These are phyloP conservation scores for Agrotis segetum DNA, from an alignment of 2,888 invertebrate genomes.

Conservation along the genomic window DNA sequence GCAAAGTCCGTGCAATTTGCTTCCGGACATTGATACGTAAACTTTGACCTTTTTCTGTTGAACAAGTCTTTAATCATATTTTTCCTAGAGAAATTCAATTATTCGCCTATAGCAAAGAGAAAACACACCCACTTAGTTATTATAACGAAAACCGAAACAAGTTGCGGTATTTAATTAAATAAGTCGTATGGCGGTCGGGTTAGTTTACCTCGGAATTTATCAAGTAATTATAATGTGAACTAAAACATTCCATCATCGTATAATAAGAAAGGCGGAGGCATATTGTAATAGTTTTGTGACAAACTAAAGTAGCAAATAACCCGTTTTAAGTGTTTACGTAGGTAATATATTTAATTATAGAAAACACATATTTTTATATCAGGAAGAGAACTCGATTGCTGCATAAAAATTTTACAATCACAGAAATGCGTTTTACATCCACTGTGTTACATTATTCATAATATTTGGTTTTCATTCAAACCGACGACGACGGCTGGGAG, in stretches of 20 bases:
- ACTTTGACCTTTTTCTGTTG: constrained; percentile 27
- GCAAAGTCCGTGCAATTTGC: constrained; percentile 7
- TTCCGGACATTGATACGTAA: constrained; percentile 6
- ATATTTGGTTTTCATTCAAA: constrained; percentile 73
- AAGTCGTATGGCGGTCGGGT: constrained; percentile 52
- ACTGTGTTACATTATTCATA: constrained; percentile 78
- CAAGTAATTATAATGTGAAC: constrained; percentile 64
- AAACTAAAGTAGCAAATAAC: background rate
- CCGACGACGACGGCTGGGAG: constrained; percentile 53
- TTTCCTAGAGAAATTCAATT: constrained; percentile 35
- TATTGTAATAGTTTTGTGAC: constrained; percentile 35
- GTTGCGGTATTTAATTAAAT: constrained; percentile 54
- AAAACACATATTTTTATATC: constrained; percentile 11
- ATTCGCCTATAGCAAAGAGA: constrained; percentile 31
- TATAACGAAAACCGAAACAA: constrained; percentile 56
- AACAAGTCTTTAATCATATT: constrained; percentile 37
- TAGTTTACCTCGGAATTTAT: constrained; percentile 58
- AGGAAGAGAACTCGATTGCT: constrained; percentile 16
- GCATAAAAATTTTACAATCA: constrained; percentile 65
- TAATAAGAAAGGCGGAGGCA: constrained; percentile 51
- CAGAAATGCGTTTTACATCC: constrained; percentile 64
- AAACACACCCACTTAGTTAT: constrained; percentile 50
- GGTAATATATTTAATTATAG: background rate
- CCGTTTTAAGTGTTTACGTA: too few species aligned
- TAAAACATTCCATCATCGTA: constrained; percentile 65